Evolutionary conservation across 1,140 invertebrate genomes (phyloP).

Genomic region (Elymnias hypermnestra): DNA sequence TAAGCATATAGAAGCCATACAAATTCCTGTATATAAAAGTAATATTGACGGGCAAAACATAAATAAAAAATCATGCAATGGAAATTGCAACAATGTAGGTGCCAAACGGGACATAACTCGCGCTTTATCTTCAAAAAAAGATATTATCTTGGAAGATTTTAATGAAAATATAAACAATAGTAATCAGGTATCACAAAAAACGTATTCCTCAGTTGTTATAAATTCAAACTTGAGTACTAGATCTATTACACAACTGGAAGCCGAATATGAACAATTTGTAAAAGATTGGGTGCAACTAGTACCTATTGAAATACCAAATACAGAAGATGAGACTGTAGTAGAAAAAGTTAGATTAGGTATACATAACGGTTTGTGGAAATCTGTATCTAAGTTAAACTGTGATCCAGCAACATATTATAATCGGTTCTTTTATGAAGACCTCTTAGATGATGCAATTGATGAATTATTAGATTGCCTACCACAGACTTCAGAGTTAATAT

Average conservation of each 20-base stretch:
- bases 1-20: background rate
- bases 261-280: slow-evolving; percentile 38
- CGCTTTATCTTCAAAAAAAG: too few species aligned
- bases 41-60: background rate
- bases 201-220: too few species aligned
- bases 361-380: slow-evolving; percentile 42
- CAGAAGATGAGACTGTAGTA: slow-evolving; percentile 25
- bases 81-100: too few species aligned
- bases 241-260: slow-evolving; percentile 27
- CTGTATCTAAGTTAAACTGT: slow-evolving; percentile 38
- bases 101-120: too few species aligned
- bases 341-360: slow-evolving; percentile 35
- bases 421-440: slow-evolving; percentile 42
- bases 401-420: slow-evolving; percentile 34
- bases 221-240: background rate
- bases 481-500: slow-evolving; percentile 28
- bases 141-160: too few species aligned
- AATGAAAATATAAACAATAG: too few species aligned
- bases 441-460: slow-evolving; percentile 48
- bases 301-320: slow-evolving; percentile 28
- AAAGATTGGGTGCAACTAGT: slow-evolving; percentile 43
- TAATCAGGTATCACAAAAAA: too few species aligned
- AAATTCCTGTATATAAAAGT: background rate
- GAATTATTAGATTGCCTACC: slow-evolving; percentile 37
- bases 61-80: too few species aligned